phyloP scores from a whole-genome alignment of 2,888 invertebrate genomes.

The Apamea anceps region DNA sequence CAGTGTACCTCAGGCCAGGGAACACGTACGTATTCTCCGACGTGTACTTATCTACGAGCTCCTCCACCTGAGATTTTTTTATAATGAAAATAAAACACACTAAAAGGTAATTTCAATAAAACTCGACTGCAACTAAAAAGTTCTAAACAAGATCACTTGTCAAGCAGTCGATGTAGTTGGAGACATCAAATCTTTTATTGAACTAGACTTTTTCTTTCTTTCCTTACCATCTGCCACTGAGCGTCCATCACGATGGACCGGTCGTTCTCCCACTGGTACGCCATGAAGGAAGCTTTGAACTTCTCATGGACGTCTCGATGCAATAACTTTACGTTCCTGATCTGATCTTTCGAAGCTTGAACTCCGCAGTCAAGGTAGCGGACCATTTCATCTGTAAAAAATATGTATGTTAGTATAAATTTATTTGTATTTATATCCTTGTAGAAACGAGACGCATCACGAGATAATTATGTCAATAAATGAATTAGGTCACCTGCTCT shows the following conservation, averaged over 20 bases:
- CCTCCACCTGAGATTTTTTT: slow-evolving; percentile 73
- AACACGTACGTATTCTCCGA: slow-evolving; percentile 74
- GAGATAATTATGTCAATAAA: not conserved
- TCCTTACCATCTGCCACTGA: slow-evolving; percentile 74
- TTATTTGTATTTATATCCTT: not conserved
- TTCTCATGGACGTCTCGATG: slow-evolving; percentile 69
- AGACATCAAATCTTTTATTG: not conserved
- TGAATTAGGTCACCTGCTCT: not conserved
- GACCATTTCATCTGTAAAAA: slow-evolving; percentile 70
- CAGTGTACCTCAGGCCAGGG: slow-evolving; percentile 72
- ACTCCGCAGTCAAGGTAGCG: slow-evolving; percentile 81
- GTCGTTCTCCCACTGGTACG: slow-evolving; percentile 79
- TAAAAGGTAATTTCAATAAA: not conserved
- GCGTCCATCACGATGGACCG: slow-evolving; percentile 73
- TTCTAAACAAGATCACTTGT: not conserved
- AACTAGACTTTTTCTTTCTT: not conserved
- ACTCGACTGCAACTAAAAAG: not conserved
- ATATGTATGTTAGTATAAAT: not conserved
- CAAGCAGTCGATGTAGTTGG: not conserved
- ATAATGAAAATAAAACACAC: not conserved
- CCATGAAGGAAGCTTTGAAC: slow-evolving; percentile 67
- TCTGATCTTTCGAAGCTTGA: slow-evolving; percentile 71
- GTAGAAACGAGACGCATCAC: not conserved
- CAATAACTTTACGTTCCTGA: slow-evolving; percentile 69
- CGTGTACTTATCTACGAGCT: slow-evolving; percentile 70